Base-by-base conservation (phyloP, 2,797 vertebrate species). In the Leptoclinus maculatus region DNA sequence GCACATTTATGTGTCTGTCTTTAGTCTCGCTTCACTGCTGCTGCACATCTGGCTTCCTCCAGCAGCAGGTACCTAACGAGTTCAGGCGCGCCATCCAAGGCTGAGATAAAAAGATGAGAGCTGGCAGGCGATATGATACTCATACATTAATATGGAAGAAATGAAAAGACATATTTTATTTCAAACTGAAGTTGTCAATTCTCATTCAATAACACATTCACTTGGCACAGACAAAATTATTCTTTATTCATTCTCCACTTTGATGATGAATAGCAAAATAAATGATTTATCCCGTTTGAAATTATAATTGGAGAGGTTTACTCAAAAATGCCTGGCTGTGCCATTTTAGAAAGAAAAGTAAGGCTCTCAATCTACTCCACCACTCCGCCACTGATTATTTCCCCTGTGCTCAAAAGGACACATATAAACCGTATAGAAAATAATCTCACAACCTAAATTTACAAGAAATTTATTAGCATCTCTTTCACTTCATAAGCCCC, bases 221-320 rank as follows among this genome's bases (percentile, higher is more conserved):
- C 34, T 80, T 89, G 84, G 84, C 83, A 80, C 41, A 72, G 47
- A 70, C 1, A 1, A 65, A 62, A 62, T 51, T 2, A 68, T 83
- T 49, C 68, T 65, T 84, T 84, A 80, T 83, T 85, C 49, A 70
- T 71, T 62, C 62, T 56, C 60, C 41, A 63, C 51, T 80, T 59
- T 68, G 41, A 69, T 79, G 75, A 82, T 81, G 23, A 80, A 74
- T 7, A 54, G 54, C 39, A 36, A 75, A 78, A 82, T 77, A 63
- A 81, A 79, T 72, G 12, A 83, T 78, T 76, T 39, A 86, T 85
- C 54, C 56, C 14, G 56, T 82, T 73, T 83, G 60, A 86, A 87
- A 86, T 88, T 66, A 71, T 73, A 75, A 86, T 82, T 67, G 69
- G 17, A 66, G 43, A 79, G 25, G n/a, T 47, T 79, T 54, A 59